Conservation (phyloP, 2,113 vertebrate species). For the Sphyrna mokarran region DNA sequence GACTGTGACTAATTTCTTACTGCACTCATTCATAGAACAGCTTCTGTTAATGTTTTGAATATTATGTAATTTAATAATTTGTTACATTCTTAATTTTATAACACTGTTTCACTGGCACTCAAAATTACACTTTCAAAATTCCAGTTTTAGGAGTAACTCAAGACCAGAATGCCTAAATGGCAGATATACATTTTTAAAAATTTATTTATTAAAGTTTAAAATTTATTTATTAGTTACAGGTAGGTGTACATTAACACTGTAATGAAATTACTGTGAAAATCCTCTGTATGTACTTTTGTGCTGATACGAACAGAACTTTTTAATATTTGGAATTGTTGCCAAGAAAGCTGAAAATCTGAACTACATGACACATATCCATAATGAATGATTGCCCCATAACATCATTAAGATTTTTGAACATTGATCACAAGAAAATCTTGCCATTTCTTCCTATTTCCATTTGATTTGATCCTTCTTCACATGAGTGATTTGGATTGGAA, state of each 20-base stretch:
- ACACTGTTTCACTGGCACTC: neutral
- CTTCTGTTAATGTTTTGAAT: neutral
- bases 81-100: neutral
- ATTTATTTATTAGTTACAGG: too few relatives aligned
- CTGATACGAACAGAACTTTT: neutral
- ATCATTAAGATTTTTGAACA: neutral
- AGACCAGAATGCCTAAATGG: neutral
- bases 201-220: too few relatives aligned
- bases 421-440: neutral
- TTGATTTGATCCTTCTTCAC: neutral
- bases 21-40: neutral
- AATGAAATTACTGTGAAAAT: too few relatives aligned
- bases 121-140: neutral
- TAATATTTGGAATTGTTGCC: neutral
- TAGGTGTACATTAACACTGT: too few relatives aligned
- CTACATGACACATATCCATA: neutral
- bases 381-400: neutral
- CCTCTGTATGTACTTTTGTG: too few relatives aligned
- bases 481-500: neutral
- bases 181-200: neutral
- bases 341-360: neutral
- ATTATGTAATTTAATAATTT: neutral
- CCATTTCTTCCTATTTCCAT: neutral
- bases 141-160: neutral
- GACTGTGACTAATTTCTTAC: constrained; percentile 9